Base-by-base conservation (phyloP, 2,888 invertebrate species). In the Leptopilina drosophilae region DNA sequence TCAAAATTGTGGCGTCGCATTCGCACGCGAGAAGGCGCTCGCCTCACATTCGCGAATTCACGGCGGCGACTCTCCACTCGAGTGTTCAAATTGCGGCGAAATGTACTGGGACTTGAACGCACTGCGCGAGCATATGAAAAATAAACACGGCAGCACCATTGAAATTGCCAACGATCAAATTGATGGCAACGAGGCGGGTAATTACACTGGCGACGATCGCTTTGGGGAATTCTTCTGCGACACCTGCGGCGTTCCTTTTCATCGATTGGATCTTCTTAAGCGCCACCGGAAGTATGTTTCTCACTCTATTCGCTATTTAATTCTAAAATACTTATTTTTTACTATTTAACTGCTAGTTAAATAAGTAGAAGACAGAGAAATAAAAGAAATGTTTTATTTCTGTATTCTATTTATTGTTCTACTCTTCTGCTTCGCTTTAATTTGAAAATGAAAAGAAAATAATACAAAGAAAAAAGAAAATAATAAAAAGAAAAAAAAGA, bases 1-100 rank as follows among this genome's bases (percentile, higher is more conserved):
- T 85, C 95, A 95, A 84, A 94, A 94, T 84, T 95, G 95, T 88
- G 96, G 93, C 0, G 94, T 97, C 78, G 95, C 95, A 6, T 96
- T 97, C 92, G 96, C 96, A 0, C 93, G 97, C 76, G 96, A 97
- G 88, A 97, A 97, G 88, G 97, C 97, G 0, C 92, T 97, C 40
- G 94, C 95, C 77, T 96, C 96, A 0, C 97, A 97, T 89, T 93
- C 95, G 0, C 92, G 96, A 92, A 93, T 96, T 56, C 97, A 97
- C 91, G 96, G 95, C 14, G 96, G 95, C 15, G 96, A 97, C 87
- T 96, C 96, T 15, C 96, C 96, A 0, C 94, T 95, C 85, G 96
- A 97, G 88, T 97, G 97, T 89, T 94, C 94, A 64, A 94, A 94
- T 82, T 97, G 97, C 89, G 95, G 95, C 81, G 97, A 97, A 90